Conservation (phyloP, 2,888 invertebrate species). For the Lasius platythorax region DNA sequence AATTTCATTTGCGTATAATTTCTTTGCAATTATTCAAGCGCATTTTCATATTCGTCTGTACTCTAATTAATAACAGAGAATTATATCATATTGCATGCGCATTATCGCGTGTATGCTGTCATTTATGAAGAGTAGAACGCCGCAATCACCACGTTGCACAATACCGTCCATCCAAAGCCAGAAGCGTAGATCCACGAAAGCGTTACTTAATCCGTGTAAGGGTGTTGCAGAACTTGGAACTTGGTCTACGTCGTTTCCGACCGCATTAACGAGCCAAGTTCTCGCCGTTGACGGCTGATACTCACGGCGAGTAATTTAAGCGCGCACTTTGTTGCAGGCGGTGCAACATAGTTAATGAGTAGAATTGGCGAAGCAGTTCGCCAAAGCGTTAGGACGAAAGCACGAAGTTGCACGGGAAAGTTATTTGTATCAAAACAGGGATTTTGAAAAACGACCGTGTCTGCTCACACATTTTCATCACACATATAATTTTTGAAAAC, state of each 20-base stretch:
- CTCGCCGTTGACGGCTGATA: conserved; percentile 57
- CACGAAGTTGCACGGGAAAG: conserved; percentile 32
- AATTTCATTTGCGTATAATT: not conserved
- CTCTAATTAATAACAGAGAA: not conserved
- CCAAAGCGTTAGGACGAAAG: conserved; percentile 28
- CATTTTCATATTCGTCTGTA: not conserved
- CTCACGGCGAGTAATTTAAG: conserved; percentile 66
- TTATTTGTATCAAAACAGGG: not conserved
- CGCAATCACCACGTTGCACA: conserved; percentile 32
- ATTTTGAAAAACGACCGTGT: not conserved
- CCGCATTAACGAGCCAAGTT: conserved; percentile 71
- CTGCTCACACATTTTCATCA: not conserved
- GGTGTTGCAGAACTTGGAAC: conserved; percentile 54
- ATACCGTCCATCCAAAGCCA: conserved; percentile 6
- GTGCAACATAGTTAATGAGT: conserved; percentile 62
- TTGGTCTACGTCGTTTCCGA: conserved; percentile 53
- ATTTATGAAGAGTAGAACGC: conserved; percentile 6
- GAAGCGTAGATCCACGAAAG: conserved; percentile 11
- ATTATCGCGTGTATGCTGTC: not conserved
- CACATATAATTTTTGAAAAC: not conserved
- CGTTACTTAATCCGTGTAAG: conserved; percentile 55
- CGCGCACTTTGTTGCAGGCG: conserved; percentile 58
- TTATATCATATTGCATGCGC: not conserved
- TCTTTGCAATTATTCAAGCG: not conserved
- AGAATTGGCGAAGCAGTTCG: conserved; percentile 46